Evolutionary conservation across 2,797 vertebrate genomes (phyloP), one percentile per base, ranked within the genome.

Genomic region (Artibeus jamaicensis): DNA sequence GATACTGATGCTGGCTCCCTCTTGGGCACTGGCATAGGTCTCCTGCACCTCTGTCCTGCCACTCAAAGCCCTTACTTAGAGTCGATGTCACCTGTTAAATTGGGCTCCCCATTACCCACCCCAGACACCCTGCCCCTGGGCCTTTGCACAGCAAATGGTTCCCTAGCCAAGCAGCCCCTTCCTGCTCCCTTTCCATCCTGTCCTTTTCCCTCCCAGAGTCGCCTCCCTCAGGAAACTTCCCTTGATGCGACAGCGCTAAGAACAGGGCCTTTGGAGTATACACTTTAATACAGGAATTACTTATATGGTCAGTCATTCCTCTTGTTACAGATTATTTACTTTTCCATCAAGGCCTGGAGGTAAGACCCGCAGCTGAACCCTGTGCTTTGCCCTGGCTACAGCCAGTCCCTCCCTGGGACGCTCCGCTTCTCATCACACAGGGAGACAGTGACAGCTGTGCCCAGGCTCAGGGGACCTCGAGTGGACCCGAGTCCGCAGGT

Each of bases 151-250:
- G 34, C 44, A n/a, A 50, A n/a, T 37, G n/a, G 9, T 10, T 34
- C 71, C 32, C 67, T 59, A 77, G 62, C 46, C 68, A 34, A 71
- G 86, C 10, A 34, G 37, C 32, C 70, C 8, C 39, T 8, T 5
- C 29, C 21, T 32, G 14, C 37, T 71, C 53, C 42, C 29, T 37
- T 5, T 24, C 37, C 22, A 3, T 3, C 22, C 71, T 71, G 34
- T 71, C 10, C 77, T 73, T 26, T 62, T 62, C 71, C 53, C 32
- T 89, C 50, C 53, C 77, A 34, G 32, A 76, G 77, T n/a, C n/a
- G 39, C 26, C 32, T 91, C 44, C 57, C 73, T 67, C 68, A 57
- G 10, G 39, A 92, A 86, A 79, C 19, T 62, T 84, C n/a, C 78
- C 57, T 44, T 53, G 32, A 68, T n/a, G 26, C 39, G 50, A 4